Evolutionary conservation across 2,888 invertebrate genomes (phyloP).

Genomic region (Acleris holmiana): DNA sequence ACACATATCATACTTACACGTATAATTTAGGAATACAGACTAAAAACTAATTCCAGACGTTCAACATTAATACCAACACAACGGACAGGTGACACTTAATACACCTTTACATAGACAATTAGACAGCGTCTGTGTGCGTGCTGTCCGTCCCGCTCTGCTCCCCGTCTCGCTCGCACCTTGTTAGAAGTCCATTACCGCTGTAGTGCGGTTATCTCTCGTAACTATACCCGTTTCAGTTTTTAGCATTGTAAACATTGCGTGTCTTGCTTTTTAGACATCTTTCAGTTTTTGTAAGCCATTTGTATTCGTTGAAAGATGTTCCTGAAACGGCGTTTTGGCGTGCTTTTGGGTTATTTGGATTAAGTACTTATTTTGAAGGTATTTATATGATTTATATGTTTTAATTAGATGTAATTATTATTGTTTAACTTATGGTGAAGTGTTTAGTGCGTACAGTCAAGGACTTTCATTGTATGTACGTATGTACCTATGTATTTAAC

Average conservation of each 20-base stretch:
- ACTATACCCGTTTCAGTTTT: conserved; percentile 33
- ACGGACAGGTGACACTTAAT: conserved; percentile 30
- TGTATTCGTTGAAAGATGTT: background rate
- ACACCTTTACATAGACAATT: conserved; percentile 27
- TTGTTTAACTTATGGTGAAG: too few relatives aligned
- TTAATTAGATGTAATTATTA: too few relatives aligned
- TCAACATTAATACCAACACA: conserved; percentile 6
- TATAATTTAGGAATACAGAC: background rate
- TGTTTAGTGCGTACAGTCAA: too few relatives aligned
- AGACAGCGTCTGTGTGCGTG: conserved; percentile 5
- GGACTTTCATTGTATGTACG: too few relatives aligned
- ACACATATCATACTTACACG: background rate
- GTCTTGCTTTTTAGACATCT: conserved; percentile 23
- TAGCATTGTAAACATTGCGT: conserved; percentile 35
- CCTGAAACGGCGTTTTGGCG: background rate
- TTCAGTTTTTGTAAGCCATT: conserved; percentile 2
- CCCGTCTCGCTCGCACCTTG: conserved; percentile 40
- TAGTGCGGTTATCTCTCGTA: conserved; percentile 24
- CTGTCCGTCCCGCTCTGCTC: conserved; percentile 7
- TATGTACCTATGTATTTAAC: too few relatives aligned
- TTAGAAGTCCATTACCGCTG: conserved; percentile 69
- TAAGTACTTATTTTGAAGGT: too few relatives aligned
- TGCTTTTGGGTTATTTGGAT: background rate
- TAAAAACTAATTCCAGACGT: conserved; percentile 5
- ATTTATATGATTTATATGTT: too few relatives aligned